A percentile compares a stretch with the other conserved stretches of the same genome.
Evolutionary conservation across 2,113 vertebrate species (phyloP).

Genomic region (Campylorhamphus procurvoides): DNA sequence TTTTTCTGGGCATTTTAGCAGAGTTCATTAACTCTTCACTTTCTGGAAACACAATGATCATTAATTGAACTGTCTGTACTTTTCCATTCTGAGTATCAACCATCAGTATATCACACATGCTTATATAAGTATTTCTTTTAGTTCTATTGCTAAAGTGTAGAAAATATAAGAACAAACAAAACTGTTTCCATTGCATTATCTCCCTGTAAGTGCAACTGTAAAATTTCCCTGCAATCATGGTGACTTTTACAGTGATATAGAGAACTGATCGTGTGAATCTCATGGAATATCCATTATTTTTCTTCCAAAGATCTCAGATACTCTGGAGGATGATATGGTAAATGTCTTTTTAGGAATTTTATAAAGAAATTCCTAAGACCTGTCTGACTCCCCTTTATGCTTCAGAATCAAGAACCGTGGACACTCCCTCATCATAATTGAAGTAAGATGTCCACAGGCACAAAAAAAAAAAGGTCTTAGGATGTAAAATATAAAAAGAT

Average conservation of each 20-base stretch:
- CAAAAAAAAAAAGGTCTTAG: neutral
- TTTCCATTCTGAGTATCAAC: neutral
- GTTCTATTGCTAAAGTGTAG: neutral
- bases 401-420: neutral
- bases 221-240: neutral
- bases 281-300: neutral
- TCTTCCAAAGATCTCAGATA: neutral
- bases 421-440: rapidly evolving
- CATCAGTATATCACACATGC: neutral
- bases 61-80: neutral
- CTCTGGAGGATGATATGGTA: neutral
- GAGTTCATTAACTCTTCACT: neutral
- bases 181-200: neutral
- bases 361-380: neutral
- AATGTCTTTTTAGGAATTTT: neutral
- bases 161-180: neutral
- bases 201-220: neutral
- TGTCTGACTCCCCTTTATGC: neutral
- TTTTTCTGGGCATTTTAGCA: neutral
- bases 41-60: neutral
- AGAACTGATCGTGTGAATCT: neutral
- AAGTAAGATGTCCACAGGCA: neutral
- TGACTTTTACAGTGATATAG: neutral
- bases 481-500: neutral
- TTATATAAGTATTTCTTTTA: neutral